A percentile compares a stretch with the other conserved stretches of the same genome.
Conservation (phyloP, 2,113 vertebrate genomes). For the Girardinichthys multiradiatus region DNA sequence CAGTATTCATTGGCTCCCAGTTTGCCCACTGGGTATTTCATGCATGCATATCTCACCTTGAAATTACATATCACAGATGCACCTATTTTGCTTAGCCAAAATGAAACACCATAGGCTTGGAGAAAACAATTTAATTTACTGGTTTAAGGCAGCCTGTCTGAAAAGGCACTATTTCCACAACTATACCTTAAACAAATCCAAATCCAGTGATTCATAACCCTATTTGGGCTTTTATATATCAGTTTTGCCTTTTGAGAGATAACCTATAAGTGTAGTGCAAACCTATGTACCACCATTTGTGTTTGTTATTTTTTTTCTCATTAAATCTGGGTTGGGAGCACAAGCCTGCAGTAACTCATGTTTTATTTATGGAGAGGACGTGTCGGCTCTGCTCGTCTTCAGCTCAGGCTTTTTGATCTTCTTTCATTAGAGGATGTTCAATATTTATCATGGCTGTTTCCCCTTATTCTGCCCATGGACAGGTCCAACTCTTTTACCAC, state of each 20-base stretch:
- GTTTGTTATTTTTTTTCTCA: conserved; percentile 70
- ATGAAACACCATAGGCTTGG: conserved; percentile 15
- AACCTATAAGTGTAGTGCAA: conserved; percentile 43
- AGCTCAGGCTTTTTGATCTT: conserved; percentile 77
- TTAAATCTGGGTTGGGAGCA: conserved; percentile 72
- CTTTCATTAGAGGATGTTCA: conserved; percentile 79
- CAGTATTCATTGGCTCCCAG: background rate
- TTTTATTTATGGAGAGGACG: conserved; percentile 76
- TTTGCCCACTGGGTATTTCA: background rate
- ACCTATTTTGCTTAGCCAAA: conserved; percentile 25
- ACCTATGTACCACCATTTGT: conserved; percentile 64
- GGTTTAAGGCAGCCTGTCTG: conserved; percentile 9
- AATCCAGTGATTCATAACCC: conserved; percentile 39
- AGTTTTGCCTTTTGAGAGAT: conserved; percentile 42
- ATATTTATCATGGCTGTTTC: conserved; percentile 76
- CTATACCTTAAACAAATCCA: conserved; percentile 37
- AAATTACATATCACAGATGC: conserved; percentile 37
- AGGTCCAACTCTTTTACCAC: conserved; percentile 52
- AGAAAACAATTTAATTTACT: conserved; percentile 32
- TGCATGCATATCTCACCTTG: conserved; percentile 25
- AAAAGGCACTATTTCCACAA: background rate
- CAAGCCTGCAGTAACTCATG: conserved; percentile 72
- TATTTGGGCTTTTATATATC: conserved; percentile 38
- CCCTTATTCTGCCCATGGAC: conserved; percentile 68
- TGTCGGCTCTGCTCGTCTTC: conserved; percentile 69